These are phyloP conservation scores for Eucidaris tribuloides DNA, from an alignment of 35 echinoderm and acorn worm species.

Conservation along the genomic window DNA sequence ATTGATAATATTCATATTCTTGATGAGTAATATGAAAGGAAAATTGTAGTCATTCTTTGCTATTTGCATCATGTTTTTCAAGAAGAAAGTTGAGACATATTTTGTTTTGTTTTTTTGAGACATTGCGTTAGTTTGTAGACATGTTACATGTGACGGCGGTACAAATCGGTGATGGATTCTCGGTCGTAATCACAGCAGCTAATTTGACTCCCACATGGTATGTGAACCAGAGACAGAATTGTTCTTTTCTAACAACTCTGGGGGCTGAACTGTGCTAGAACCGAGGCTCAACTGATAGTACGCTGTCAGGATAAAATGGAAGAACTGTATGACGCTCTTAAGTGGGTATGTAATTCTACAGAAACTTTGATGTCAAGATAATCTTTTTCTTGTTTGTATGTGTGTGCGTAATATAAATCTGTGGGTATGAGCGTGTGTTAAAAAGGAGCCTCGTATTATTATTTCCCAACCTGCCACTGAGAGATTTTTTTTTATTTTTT, in stretches of 20 bases:
- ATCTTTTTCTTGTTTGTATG: slow-evolving; percentile 32
- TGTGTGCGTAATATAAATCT: slow-evolving; percentile 3
- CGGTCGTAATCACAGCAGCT: slow-evolving; percentile 3
- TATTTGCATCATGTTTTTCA: slow-evolving; percentile 21
- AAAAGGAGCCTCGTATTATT: background rate
- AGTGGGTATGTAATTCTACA: slow-evolving; percentile 20
- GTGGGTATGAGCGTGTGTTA: slow-evolving; percentile 12
- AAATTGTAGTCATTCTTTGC: slow-evolving; percentile 10
- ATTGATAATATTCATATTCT: slow-evolving; percentile 28
- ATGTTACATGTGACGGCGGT: slow-evolving; percentile 33
- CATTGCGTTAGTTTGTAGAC: slow-evolving; percentile 5
- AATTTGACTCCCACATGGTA: background rate
- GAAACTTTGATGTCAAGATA: background rate
- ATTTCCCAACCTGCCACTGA: slow-evolving; percentile 24
- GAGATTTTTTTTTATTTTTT: background rate
- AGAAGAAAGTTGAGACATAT: background rate
- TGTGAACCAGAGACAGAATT: too few species aligned
- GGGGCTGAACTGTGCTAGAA: slow-evolving; percentile 4
- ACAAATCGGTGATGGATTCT: slow-evolving; percentile 25
- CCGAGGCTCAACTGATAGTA: background rate
- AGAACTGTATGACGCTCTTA: slow-evolving; percentile 14
- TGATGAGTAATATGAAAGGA: slow-evolving; percentile 10
- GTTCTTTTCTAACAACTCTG: too few species aligned
- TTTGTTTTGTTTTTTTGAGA: slow-evolving; percentile 4
- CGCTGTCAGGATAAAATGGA: background rate